These are phyloP conservation scores for Larimichthys crocea DNA, from an alignment of 2,113 vertebrate species.

Conservation along the genomic window DNA sequence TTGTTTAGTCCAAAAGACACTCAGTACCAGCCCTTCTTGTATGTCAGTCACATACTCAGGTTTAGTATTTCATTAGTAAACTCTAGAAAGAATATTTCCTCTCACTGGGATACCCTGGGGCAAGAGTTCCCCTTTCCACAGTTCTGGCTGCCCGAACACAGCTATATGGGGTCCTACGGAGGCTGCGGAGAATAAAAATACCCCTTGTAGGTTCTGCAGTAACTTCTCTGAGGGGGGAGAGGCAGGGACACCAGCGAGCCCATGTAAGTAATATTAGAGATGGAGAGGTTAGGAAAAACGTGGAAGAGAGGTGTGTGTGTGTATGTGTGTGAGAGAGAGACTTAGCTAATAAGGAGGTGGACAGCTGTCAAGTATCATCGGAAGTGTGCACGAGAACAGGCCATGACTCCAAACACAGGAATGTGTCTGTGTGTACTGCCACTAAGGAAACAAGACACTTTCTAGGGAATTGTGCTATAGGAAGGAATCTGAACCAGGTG, in stretches of 20 bases:
- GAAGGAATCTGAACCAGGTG: constrained; percentile 33
- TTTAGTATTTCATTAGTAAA: background rate
- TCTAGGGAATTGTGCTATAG: constrained; percentile 24
- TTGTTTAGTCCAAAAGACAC: constrained; percentile 24
- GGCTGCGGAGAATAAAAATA: constrained; percentile 49
- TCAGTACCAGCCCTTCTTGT: background rate
- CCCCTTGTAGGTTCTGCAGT: constrained; percentile 14
- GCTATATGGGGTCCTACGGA: constrained; percentile 34
- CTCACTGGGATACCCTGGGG: constrained; percentile 10
- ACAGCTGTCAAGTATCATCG: constrained; percentile 69
- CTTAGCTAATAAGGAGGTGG: constrained; percentile 60
- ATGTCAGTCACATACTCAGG: background rate
- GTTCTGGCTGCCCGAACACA: constrained; percentile 2
- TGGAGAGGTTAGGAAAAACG: constrained; percentile 17
- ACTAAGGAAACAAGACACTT: constrained; percentile 38
- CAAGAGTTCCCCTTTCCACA: constrained; percentile 8
- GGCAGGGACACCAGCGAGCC: constrained; percentile 14
- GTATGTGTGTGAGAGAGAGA: background rate
- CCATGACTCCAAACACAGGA: constrained; percentile 44
- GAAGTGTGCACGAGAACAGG: constrained; percentile 39
- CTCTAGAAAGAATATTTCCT: constrained; percentile 17
- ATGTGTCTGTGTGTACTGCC: constrained; percentile 44
- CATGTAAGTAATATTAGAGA: constrained; percentile 58
- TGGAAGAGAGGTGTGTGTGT: constrained; percentile 6
- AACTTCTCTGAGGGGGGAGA: constrained; percentile 21